Evolutionary conservation across 2,113 vertebrate species (phyloP), one percentile per base, ranked within the genome.

Genomic region (Opisthocomus hoazin): DNA sequence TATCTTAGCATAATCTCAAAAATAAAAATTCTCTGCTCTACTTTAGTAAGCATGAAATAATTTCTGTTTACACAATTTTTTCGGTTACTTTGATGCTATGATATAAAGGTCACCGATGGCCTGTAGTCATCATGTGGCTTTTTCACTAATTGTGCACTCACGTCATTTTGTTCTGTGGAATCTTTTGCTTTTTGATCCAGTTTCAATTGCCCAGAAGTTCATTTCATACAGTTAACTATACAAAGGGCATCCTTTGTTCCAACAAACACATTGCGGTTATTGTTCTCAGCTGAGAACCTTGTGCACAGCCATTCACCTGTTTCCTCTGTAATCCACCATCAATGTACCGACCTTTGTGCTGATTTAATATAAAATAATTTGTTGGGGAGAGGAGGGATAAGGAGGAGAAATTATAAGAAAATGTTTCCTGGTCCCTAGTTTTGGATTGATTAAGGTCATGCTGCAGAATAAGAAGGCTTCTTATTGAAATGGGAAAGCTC

Each of bases 171-270:
- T 94, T 96, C 69, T 87, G 37, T 87, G 81, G 83, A 70, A 86
- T 92, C 80, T 87, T 87, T 94, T 78, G 46, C 90, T 85, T 97
- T 91, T 92, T 96, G 86, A 84, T 97, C 79, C 93, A 86, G 57
- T 91, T 96, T 90, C 90, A 89, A 10, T 90, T 83, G 78, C 86
- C 93, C 93, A 95, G 85, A 96, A 94, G 89, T 96, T 94, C 68
- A 68, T 84, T 91, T 85, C 46, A 32, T 79, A 69, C 70, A 71
- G 85, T 60, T 92, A 94, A 93, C 90, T 75, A 37, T 79, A 85
- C 60, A 96, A 94, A 97, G 95, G 95, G 92, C 77, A 41, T 70
- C 54, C 78, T 94, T 91, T 96, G 87, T 86, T 97, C 90, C 74
- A 89, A 6, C 61, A 93, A 51, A 84, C 86, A 96, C 75, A 29